Percentiles rank a stretch among this genome's conserved stretches.
phyloP scores from a whole-genome alignment of 2,797 vertebrate genomes.

The Pseudocheirus occidentalis region DNA sequence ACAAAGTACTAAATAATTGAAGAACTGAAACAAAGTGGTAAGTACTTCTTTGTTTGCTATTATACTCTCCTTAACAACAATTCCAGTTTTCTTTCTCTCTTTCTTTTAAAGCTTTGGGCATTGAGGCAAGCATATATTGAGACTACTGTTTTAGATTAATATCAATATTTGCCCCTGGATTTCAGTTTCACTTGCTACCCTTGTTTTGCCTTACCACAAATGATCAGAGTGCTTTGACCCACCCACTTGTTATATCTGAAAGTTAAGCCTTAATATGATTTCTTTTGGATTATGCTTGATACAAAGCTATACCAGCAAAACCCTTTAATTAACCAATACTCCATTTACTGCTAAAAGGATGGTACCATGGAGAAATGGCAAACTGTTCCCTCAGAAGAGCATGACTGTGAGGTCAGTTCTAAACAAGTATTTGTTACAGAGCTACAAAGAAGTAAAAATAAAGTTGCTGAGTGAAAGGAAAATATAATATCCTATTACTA shows the following conservation, averaged over 20 bases:
- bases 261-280: not conserved
- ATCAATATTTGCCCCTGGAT: not conserved
- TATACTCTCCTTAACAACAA: no score
- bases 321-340: slow-evolving; percentile 13
- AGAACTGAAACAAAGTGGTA: no score
- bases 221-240: not conserved
- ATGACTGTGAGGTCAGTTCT: not conserved
- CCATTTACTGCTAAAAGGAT: not conserved
- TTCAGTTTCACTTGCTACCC: not conserved
- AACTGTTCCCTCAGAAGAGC: not conserved
- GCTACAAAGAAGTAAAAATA: not conserved
- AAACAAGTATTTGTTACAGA: not conserved
- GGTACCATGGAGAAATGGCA: not conserved
- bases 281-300: not conserved
- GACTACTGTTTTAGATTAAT: not conserved
- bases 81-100: no score
- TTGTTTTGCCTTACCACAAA: not conserved
- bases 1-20: no score
- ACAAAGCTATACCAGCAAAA: not conserved
- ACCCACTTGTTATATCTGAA: not conserved
- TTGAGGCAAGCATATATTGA: not conserved
- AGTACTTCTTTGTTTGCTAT: no score
- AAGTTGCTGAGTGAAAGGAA: not conserved
- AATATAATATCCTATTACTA: not conserved
- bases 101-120: not conserved